These are phyloP conservation scores for Lophius piscatorius DNA, from an alignment of 2,113 vertebrate genomes.

Conservation along the genomic window DNA sequence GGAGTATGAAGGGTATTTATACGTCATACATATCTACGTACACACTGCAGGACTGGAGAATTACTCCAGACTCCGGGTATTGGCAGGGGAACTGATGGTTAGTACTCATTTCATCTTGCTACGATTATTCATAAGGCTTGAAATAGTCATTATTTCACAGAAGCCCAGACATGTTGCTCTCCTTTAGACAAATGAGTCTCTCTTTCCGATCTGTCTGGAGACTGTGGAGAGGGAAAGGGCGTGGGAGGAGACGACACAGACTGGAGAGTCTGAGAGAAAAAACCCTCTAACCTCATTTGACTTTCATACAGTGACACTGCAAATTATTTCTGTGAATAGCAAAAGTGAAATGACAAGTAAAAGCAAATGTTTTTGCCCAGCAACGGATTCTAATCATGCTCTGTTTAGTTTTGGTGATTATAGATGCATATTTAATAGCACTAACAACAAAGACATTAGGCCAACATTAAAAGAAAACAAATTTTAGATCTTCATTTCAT, in stretches of 20 bases:
- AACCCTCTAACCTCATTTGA: slow-evolving; percentile 55
- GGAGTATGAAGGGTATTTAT: too few relatives aligned
- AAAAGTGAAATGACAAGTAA: background rate
- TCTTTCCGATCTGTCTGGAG: slow-evolving; percentile 62
- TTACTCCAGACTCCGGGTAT: slow-evolving; percentile 29
- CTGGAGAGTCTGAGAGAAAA: too few relatives aligned
- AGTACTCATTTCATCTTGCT: slow-evolving; percentile 29
- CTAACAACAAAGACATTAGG: too few relatives aligned
- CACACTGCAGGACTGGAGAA: slow-evolving; percentile 20
- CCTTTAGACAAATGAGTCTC: slow-evolving; percentile 54
- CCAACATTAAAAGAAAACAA: too few relatives aligned
- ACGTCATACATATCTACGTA: too few relatives aligned
- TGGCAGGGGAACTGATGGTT: slow-evolving; percentile 25
- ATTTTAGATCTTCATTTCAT: too few relatives aligned
- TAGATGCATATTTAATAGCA: too few relatives aligned
- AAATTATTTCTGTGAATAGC: slow-evolving; percentile 3
- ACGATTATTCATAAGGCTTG: slow-evolving; percentile 37
- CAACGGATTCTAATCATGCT: too few relatives aligned
- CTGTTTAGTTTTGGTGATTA: too few relatives aligned
- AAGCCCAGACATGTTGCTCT: slow-evolving; percentile 44
- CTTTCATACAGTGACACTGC: slow-evolving; percentile 30
- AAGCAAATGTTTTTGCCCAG: too few relatives aligned
- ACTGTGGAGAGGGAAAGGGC: slow-evolving; percentile 40
- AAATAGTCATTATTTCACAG: slow-evolving; percentile 60
- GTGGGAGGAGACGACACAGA: slow-evolving; percentile 44